These are phyloP conservation scores for Mythimna loreyi DNA, from an alignment of 2,888 invertebrate genomes.

Conservation along the genomic window DNA sequence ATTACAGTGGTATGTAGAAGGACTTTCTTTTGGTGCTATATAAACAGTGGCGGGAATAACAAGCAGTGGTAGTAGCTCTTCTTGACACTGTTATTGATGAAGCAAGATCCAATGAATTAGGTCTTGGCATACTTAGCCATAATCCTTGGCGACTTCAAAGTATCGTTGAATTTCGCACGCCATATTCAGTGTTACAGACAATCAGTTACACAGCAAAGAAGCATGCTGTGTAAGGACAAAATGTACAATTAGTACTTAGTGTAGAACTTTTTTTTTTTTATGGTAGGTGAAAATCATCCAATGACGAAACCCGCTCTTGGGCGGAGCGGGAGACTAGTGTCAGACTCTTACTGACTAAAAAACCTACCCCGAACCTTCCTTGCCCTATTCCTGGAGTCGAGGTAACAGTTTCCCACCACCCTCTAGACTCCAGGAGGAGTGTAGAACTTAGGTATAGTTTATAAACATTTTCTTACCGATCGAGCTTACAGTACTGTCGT, in stretches of 20 bases:
- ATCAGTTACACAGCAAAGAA: not conserved
- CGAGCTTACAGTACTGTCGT: no score
- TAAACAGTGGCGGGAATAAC: constrained; percentile 83
- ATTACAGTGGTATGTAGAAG: constrained; percentile 86
- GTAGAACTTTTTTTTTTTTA: no score
- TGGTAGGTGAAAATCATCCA: no score
- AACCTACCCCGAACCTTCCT: no score
- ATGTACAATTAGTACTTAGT: no score
- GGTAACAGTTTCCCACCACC: no score
- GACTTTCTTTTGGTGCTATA: constrained; percentile 89
- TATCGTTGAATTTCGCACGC: not conserved
- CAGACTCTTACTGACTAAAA: no score
- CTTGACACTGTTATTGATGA: constrained; percentile 66
- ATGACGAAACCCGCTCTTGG: no score
- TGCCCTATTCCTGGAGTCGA: no score
- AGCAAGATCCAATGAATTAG: constrained; percentile 69
- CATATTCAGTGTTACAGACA: not conserved
- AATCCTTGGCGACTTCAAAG: not conserved
- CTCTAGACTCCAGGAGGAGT: no score
- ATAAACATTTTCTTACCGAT: not conserved
- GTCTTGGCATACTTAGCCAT: constrained; percentile 30
- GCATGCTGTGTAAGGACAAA: not conserved
- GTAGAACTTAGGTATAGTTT: no score
- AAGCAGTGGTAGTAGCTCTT: constrained; percentile 76
- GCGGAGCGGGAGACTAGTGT: no score